Evolutionary conservation across 2,888 invertebrate genomes (phyloP).

Genomic region (Arrhopalites spinosus): DNA sequence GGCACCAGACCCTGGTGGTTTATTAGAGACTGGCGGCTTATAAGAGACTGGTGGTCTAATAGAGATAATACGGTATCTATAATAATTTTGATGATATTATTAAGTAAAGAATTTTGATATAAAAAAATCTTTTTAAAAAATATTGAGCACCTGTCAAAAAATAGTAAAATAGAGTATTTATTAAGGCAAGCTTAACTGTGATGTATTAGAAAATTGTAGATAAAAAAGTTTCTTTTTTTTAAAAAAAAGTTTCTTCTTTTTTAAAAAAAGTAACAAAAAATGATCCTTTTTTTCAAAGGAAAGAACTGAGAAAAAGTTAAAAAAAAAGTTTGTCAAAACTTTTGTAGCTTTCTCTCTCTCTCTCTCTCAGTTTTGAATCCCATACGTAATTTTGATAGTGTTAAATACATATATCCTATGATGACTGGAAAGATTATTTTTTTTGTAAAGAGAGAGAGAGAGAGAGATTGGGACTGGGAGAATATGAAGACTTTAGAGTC

Average conservation of each 20-base stretch:
- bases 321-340: not conserved
- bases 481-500: not conserved
- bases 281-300: no score
- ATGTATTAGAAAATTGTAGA: conserved; percentile 18
- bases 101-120: not conserved
- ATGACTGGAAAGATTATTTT: not conserved
- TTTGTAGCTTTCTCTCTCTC: no score
- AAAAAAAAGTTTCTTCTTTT: not conserved
- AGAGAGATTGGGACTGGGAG: not conserved
- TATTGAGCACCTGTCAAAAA: not conserved
- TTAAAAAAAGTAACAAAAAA: not conserved
- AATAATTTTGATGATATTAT: no score
- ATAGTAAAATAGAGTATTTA: conserved; percentile 3
- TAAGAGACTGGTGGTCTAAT: no score
- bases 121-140: not conserved
- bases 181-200: conserved; percentile 5
- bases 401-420: conserved; percentile 1
- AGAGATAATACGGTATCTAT: no score
- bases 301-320: not conserved
- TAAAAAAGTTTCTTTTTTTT: not conserved
- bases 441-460: not conserved
- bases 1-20: no score
- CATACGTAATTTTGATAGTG: no score
- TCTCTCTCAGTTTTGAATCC: no score
- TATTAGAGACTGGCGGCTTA: no score